Percentiles rank a stretch among this genome's conserved stretches.
phyloP scores from a whole-genome alignment of 2,888 invertebrate species.

The Desoria tigrina region DNA sequence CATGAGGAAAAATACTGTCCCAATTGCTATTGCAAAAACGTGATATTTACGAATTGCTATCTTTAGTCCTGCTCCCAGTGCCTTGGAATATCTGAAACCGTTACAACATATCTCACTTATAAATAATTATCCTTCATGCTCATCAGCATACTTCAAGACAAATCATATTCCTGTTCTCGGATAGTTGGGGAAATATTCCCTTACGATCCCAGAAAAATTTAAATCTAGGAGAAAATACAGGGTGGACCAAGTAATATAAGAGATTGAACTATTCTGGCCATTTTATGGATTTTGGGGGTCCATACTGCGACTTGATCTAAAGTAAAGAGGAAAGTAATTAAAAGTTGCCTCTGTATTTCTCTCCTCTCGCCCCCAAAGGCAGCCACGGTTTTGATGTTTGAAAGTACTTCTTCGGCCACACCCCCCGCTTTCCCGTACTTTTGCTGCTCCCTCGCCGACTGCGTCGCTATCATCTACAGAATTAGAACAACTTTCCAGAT shows the following conservation, averaged over 20 bases:
- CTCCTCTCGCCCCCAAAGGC: constrained; percentile 58
- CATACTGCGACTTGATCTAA: too few species aligned
- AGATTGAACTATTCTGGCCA: too few species aligned
- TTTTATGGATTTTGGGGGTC: too few species aligned
- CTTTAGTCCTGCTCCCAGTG: constrained; percentile 55
- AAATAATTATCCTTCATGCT: not conserved
- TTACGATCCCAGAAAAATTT: too few species aligned
- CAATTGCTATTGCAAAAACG: constrained; percentile 55
- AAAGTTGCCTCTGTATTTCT: constrained; percentile 59
- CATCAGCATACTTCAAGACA: too few species aligned
- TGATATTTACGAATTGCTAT: constrained; percentile 56
- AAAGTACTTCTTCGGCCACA: constrained; percentile 59
- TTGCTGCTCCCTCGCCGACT: constrained; percentile 58
- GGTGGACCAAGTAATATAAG: too few species aligned
- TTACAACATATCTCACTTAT: constrained; percentile 6
- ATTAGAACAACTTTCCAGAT: too few species aligned
- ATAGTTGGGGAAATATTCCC: too few species aligned
- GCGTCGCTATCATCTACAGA: constrained; percentile 58
- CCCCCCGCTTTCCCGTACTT: constrained; percentile 61
- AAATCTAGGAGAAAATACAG: too few species aligned
- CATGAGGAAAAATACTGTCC: constrained; percentile 52
- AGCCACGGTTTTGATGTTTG: constrained; percentile 57
- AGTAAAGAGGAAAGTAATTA: too few species aligned
- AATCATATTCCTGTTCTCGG: too few species aligned
- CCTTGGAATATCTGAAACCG: constrained; percentile 56